Evolutionary conservation across 2,797 vertebrate genomes (phyloP).

Genomic region (Gila robusta): DNA sequence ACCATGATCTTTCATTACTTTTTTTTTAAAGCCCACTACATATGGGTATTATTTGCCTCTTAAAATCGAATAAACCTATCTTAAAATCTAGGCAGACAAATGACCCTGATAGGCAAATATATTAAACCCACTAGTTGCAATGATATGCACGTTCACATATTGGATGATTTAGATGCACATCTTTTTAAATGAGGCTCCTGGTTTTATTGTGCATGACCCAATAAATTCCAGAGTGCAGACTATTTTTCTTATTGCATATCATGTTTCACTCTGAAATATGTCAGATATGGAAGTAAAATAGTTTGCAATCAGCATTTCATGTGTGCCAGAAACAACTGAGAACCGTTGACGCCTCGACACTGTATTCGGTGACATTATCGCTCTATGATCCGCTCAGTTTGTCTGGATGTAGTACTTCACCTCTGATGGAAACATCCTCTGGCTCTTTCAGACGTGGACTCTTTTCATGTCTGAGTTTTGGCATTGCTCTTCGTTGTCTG

Average conservation of each 20-base stretch:
- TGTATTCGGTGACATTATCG: neutral
- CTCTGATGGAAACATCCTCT: conserved; percentile 35
- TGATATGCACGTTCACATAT: neutral
- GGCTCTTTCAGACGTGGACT: neutral
- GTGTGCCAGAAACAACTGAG: neutral
- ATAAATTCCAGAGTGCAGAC: neutral
- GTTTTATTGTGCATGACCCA: neutral
- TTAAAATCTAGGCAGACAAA: neutral
- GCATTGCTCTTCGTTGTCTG: conserved; percentile 49
- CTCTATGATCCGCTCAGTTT: conserved; percentile 21
- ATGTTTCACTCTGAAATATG: neutral
- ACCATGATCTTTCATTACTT: neutral
- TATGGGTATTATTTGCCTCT: neutral
- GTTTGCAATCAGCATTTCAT: neutral
- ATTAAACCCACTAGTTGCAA: neutral
- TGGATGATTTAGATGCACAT: neutral
- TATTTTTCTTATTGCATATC: neutral
- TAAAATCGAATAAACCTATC: no score
- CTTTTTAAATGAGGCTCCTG: neutral
- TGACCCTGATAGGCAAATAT: neutral
- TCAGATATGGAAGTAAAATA: neutral
- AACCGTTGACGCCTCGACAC: neutral
- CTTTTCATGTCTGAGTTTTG: conserved; percentile 51
- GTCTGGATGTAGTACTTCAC: conserved; percentile 33
- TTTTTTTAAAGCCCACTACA: neutral